These are phyloP conservation scores for Microcebus tavaratra DNA, from an alignment of 2,113 vertebrate genomes.

Conservation along the genomic window DNA sequence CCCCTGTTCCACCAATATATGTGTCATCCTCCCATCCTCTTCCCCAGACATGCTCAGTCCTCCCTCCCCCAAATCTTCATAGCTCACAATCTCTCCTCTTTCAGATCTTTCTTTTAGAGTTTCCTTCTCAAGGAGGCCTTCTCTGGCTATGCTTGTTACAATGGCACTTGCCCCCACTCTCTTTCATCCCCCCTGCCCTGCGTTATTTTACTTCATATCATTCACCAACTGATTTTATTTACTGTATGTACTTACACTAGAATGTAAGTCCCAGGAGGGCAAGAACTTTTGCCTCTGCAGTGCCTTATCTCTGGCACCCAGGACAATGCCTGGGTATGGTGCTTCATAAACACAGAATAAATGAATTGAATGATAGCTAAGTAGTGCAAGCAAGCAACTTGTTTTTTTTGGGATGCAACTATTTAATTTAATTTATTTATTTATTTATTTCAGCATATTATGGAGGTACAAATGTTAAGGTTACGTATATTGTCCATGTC, in stretches of 20 bases:
- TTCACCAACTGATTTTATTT: not conserved
- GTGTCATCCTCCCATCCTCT: not conserved
- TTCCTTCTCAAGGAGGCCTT: not conserved
- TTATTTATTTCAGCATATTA: no score
- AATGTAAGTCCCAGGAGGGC: not conserved
- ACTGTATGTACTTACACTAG: not conserved
- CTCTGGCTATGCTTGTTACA: not conserved
- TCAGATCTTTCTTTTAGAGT: not conserved
- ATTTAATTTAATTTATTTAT: no score
- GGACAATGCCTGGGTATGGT: not conserved
- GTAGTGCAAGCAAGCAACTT: not conserved
- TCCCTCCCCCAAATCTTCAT: not conserved
- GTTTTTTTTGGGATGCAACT: no score
- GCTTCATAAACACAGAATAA: not conserved
- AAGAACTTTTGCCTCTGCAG: not conserved
- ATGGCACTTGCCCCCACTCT: not conserved
- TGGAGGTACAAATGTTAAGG: no score
- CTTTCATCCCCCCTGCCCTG: rapidly evolving
- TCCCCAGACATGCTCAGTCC: no score
- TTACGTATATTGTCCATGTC: no score
- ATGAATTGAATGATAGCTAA: not conserved
- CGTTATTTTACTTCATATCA: not conserved
- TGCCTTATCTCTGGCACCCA: not conserved
- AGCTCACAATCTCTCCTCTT: not conserved
- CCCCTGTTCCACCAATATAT: not conserved